Evolutionary conservation across 2,113 vertebrate genomes (phyloP).

Genomic region (Oncorhynchus kisutch): DNA sequence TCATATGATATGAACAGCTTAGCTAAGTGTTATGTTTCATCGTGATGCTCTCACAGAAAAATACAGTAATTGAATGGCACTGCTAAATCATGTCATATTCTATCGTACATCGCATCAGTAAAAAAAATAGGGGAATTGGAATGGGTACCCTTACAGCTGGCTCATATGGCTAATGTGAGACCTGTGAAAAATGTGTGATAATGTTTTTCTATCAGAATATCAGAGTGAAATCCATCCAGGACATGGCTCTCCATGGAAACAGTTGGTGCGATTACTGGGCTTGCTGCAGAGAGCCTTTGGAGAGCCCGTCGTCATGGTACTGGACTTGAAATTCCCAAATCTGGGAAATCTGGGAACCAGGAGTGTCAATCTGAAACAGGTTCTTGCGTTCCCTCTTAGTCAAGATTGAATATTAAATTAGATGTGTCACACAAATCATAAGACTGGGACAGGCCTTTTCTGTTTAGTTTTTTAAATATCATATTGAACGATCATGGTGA

Average conservation of each 20-base stretch:
- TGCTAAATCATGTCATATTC: conserved; percentile 17
- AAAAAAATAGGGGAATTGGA: conserved; percentile 25
- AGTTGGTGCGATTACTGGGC: conserved; percentile 50
- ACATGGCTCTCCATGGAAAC: conserved; percentile 34
- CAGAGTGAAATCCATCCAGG: conserved; percentile 37
- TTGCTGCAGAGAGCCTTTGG: conserved; percentile 39
- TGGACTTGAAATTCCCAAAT: conserved; percentile 41
- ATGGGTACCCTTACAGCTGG: conserved; percentile 29
- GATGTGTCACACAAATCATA: not conserved
- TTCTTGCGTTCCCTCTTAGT: not conserved
- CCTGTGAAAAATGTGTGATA: conserved; percentile 40
- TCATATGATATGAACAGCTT: too few relatives aligned
- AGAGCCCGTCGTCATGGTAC: conserved; percentile 22
- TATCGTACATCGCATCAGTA: conserved; percentile 5
- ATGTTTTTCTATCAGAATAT: conserved; percentile 45
- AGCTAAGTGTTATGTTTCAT: too few relatives aligned
- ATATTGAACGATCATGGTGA: not conserved
- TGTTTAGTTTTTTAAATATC: not conserved
- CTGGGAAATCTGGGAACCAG: conserved; percentile 1
- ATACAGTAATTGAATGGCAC: not conserved
- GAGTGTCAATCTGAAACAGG: conserved; percentile 20
- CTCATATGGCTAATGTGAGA: conserved; percentile 10
- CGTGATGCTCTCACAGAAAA: too few relatives aligned
- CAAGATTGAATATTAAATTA: not conserved
- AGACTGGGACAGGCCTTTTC: not conserved